phyloP scores from a whole-genome alignment of 2,797 vertebrate species.

The Pangasius macronema region DNA sequence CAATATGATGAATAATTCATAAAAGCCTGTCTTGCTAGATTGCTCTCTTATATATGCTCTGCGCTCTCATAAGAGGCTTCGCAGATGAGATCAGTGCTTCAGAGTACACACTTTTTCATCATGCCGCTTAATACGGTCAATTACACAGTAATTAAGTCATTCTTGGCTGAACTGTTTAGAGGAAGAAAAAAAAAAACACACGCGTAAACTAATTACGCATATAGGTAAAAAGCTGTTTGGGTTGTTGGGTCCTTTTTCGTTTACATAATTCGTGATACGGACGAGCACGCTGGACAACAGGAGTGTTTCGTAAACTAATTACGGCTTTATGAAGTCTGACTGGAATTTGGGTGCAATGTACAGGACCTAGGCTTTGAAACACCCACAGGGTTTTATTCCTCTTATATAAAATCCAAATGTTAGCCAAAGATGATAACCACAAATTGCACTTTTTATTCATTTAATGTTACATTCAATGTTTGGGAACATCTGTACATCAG shows the following conservation, averaged over 20 bases:
- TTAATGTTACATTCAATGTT: not conserved
- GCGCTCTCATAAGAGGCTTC: constrained; percentile 60
- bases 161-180: constrained; percentile 18
- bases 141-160: constrained; percentile 33
- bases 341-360: not conserved
- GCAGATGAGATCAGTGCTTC: constrained; percentile 50
- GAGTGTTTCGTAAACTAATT: not conserved
- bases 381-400: not conserved
- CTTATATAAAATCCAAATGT: not conserved
- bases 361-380: not conserved
- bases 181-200: too few relatives aligned
- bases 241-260: not conserved
- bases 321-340: not conserved
- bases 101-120: constrained; percentile 36
- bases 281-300: not conserved
- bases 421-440: not conserved
- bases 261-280: not conserved
- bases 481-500: not conserved
- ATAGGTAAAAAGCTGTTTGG: constrained; percentile 17
- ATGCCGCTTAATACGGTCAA: constrained; percentile 30
- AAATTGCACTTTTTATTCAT: not conserved
- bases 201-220: constrained; percentile 20
- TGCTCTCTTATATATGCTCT: constrained; percentile 65
- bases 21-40: constrained; percentile 67
- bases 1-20: constrained; percentile 80